Conservation (phyloP, 2,888 invertebrate species). For the Stenchaetothrips biformis region DNA sequence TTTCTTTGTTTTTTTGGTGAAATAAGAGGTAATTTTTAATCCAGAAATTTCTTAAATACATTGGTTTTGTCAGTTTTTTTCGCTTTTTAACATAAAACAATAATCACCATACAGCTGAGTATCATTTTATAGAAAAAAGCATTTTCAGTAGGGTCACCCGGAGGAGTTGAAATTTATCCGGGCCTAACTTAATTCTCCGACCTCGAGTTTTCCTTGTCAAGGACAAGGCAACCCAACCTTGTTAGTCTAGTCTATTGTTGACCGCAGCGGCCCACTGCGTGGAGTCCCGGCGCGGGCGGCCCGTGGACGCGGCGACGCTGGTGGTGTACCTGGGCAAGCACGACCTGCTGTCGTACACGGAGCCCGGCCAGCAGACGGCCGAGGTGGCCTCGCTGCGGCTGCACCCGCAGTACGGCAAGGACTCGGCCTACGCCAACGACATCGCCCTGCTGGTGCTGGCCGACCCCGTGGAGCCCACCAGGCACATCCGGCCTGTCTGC, state of each 20-base stretch:
- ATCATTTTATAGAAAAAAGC: too few relatives aligned
- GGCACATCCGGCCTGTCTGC: conserved; percentile 38
- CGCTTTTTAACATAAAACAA: too few relatives aligned
- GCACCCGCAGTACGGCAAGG: conserved; percentile 35
- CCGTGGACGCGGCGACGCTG: conserved; percentile 18
- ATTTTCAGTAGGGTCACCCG: too few relatives aligned
- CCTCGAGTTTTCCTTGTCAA: too few relatives aligned
- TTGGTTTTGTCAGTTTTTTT: too few relatives aligned
- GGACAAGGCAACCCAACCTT: too few relatives aligned
- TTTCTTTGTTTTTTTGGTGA: too few relatives aligned
- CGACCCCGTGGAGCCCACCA: conserved; percentile 31
- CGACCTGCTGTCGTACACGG: conserved; percentile 25
- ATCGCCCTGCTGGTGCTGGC: conserved; percentile 38
- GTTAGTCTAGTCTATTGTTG: not conserved
- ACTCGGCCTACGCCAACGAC: conserved; percentile 36
- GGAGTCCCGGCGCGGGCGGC: not conserved
- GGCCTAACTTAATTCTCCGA: too few relatives aligned
- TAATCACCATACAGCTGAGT: too few relatives aligned
- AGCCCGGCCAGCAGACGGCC: conserved; percentile 13
- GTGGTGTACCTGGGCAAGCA: conserved; percentile 29
- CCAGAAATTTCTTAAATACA: too few relatives aligned
- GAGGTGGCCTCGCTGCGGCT: conserved; percentile 31
- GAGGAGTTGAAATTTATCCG: too few relatives aligned
- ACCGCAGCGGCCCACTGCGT: conserved; percentile 31
- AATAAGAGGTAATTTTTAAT: too few relatives aligned